phyloP scores from a whole-genome alignment of 1,140 invertebrate genomes.

The Ceratina australensis region DNA sequence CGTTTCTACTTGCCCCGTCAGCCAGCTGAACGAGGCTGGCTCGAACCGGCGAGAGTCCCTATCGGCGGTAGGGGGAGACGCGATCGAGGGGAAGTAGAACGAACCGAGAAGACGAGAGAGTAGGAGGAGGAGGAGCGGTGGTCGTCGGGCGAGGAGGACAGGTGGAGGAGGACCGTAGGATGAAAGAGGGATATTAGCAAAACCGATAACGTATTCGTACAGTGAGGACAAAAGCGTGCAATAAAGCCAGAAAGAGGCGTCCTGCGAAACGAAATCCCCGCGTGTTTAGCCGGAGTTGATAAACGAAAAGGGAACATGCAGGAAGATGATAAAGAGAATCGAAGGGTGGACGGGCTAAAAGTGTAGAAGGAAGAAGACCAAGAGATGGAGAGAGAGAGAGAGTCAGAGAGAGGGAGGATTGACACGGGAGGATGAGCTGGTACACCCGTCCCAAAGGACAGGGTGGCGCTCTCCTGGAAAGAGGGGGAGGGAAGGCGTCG shows the following conservation, averaged over 20 bases:
- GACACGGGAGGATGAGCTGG: background rate
- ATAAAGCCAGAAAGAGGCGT: slow-evolving; percentile 11
- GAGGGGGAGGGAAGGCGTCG: background rate
- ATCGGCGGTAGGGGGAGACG: background rate
- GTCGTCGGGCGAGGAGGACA: slow-evolving; percentile 4
- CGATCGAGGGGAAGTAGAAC: background rate
- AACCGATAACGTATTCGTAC: background rate
- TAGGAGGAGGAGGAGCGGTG: background rate
- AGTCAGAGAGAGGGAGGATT: background rate
- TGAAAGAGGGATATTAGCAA: background rate
- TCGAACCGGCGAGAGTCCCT: background rate
- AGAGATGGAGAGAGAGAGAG: no score
- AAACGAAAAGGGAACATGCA: background rate
- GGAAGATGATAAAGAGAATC: slow-evolving; percentile 2
- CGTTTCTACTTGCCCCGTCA: slow-evolving; percentile 54
- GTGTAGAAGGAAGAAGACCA: background rate
- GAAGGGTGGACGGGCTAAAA: background rate
- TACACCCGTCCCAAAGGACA: background rate
- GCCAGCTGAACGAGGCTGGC: slow-evolving; percentile 40
- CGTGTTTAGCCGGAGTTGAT: background rate
- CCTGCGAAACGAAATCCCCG: slow-evolving; percentile 24
- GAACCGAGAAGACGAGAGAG: background rate
- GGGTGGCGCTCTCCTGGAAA: background rate
- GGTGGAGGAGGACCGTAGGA: background rate
- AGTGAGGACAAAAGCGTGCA: background rate